Base-by-base conservation (phyloP, 2,797 vertebrate genomes). In the Alectoris magna region DNA sequence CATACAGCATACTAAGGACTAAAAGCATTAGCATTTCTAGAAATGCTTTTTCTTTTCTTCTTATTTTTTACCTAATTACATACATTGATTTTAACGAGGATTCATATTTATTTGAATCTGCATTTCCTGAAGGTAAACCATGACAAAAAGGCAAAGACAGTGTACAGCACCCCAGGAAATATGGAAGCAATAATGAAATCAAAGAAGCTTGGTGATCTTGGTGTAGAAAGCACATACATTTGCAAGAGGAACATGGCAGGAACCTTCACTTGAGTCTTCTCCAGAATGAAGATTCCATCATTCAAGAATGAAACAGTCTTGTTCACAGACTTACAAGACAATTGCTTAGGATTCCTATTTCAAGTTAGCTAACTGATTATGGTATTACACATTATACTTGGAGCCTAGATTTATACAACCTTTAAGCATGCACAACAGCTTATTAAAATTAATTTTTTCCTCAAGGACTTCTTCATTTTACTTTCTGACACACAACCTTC, bases 361-460 rank as follows among this genome's bases (percentile, higher is more conserved):
- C 39, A 46, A 71, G 51, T 89, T 64, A 67, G 70, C 74, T 88
- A 64, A 84, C 43, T 69, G 63, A 95, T 93, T 96, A 83, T 73
- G 77, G 36, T 31, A 48, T 90, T 87, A 83, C 12, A 56, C 19
- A 31, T 68, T 78, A 34, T 58, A 93, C 53, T 88, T 93, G 70
- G 69, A 94, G 74, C n/a, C 71, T 84, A 55, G 82, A 87, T 95
- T 96, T 96, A 87, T 36, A 83, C 23, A 94, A 70, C 71, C 70
- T 92, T 94, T 86, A 62, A 94, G 92, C 55, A 91, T n/a, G 36
- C 79, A 91, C n/a, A 82, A 91, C 95, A 96, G 66, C 88, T 96
- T 97, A 96, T 96, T 97, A 97, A 95, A 97, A 97, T 96, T 96
- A 96, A 83, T 96, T 97, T 97, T 94, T 95, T 81, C 96, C 96